Conservation (phyloP, 2,888 invertebrate species). For the Dorcus hopei region DNA sequence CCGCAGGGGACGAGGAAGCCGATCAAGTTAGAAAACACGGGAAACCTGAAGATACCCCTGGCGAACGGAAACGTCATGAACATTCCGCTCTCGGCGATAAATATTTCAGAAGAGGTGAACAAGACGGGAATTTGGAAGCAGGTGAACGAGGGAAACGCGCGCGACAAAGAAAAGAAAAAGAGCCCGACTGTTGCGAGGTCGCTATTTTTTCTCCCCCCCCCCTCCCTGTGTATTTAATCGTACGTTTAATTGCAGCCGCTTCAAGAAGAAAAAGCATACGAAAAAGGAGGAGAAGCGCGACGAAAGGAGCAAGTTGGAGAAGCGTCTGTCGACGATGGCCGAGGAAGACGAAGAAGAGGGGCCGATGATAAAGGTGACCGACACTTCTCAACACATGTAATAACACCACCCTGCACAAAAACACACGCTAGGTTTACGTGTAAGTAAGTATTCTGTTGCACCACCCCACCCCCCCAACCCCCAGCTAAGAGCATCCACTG, state of each 20-base stretch:
- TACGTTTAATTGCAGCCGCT: constrained; percentile 34
- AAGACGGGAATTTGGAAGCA: constrained; percentile 93
- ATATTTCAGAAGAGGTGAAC: constrained; percentile 91
- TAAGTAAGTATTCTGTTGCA: constrained; percentile 16
- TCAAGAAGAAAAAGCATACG: constrained; percentile 65
- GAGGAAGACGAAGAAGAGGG: constrained; percentile 82
- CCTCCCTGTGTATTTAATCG: too few species aligned
- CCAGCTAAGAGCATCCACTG: neutral
- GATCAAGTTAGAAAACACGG: constrained; percentile 32
- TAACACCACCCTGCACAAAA: constrained; percentile 13
- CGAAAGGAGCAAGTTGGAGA: constrained; percentile 48
- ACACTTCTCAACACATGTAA: constrained; percentile 28
- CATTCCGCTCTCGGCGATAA: constrained; percentile 79
- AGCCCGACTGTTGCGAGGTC: constrained; percentile 41
- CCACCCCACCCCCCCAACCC: too few species aligned
- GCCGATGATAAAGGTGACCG: constrained; percentile 61
- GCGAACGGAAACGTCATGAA: constrained; percentile 89
- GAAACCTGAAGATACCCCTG: constrained; percentile 81
- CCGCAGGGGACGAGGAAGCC: neutral
- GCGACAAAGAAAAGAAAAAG: constrained; percentile 44
- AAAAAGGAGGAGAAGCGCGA: constrained; percentile 64
- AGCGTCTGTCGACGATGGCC: constrained; percentile 79
- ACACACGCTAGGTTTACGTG: constrained; percentile 6
- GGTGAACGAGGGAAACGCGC: constrained; percentile 68
- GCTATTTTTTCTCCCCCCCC: constrained; percentile 10